A percentile compares a stretch with the other conserved stretches of the same genome.
Evolutionary conservation across 2,888 invertebrate species (phyloP).

Genomic region (Maniola hyperantus): DNA sequence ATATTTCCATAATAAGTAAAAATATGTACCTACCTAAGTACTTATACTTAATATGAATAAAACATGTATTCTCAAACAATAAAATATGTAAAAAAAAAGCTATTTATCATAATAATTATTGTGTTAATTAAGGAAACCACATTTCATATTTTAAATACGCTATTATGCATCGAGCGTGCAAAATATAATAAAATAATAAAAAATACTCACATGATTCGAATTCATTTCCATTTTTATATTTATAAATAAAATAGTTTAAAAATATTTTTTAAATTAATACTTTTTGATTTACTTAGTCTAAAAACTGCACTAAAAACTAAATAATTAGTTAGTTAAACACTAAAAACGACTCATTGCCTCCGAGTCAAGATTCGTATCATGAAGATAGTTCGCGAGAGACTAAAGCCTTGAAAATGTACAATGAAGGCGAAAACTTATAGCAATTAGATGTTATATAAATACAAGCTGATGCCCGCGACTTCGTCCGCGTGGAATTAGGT

Average conservation of each 20-base stretch:
- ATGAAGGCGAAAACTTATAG: conserved; percentile 18
- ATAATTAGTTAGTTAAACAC: conserved; percentile 26
- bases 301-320: neutral
- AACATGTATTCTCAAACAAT: too few species aligned
- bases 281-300: neutral
- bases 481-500: too few species aligned
- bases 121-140: too few species aligned
- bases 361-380: conserved; percentile 34
- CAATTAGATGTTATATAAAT: neutral
- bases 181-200: conserved; percentile 14
- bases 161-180: neutral
- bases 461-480: too few species aligned
- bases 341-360: conserved; percentile 30
- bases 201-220: conserved; percentile 45
- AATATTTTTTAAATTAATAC: neutral
- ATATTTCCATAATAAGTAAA: too few species aligned
- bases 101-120: too few species aligned
- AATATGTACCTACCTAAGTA: too few species aligned
- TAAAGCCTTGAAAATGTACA: conserved; percentile 38
- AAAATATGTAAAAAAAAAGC: too few species aligned
- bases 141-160: too few species aligned
- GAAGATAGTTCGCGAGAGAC: conserved; percentile 25
- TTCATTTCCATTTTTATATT: conserved; percentile 45
- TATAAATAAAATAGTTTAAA: neutral
- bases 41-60: too few species aligned